These are phyloP conservation scores for Trachelus iudaicus DNA, from an alignment of 2,888 invertebrate genomes.

Conservation along the genomic window DNA sequence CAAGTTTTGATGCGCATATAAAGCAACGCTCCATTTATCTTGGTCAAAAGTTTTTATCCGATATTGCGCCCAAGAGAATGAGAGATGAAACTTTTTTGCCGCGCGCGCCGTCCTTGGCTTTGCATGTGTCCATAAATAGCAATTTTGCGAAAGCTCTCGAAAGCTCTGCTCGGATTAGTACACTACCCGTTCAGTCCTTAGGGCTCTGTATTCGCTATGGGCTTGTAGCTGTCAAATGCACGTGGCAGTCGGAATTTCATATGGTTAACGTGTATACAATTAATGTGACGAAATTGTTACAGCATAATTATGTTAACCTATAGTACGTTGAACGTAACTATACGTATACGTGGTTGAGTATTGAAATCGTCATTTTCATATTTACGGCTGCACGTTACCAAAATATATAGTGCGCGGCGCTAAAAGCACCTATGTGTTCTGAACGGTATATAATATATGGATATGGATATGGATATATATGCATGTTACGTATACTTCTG, in stretches of 20 bases:
- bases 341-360: no score
- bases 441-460: conserved; percentile 1
- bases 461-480: no score
- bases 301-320: no score
- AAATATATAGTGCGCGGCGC: conserved; percentile 36
- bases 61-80: conserved; percentile 27
- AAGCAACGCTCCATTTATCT: conserved; percentile 35
- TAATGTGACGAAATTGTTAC: no score
- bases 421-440: conserved; percentile 40
- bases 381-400: conserved; percentile 31
- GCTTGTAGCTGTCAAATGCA: not conserved
- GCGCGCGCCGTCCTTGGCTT: not conserved
- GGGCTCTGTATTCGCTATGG: not conserved
- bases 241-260: not conserved
- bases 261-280: not conserved
- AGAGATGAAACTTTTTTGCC: conserved; percentile 16
- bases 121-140: conserved; percentile 31
- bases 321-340: no score
- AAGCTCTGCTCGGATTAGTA: not conserved
- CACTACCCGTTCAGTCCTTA: not conserved
- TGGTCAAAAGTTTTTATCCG: conserved; percentile 41
- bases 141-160: conserved; percentile 30
- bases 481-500: not conserved
- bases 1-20: conserved; percentile 19
- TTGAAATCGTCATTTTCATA: not conserved